Conservation (phyloP, 2,113 vertebrate species). For the Condylura cristata region DNA sequence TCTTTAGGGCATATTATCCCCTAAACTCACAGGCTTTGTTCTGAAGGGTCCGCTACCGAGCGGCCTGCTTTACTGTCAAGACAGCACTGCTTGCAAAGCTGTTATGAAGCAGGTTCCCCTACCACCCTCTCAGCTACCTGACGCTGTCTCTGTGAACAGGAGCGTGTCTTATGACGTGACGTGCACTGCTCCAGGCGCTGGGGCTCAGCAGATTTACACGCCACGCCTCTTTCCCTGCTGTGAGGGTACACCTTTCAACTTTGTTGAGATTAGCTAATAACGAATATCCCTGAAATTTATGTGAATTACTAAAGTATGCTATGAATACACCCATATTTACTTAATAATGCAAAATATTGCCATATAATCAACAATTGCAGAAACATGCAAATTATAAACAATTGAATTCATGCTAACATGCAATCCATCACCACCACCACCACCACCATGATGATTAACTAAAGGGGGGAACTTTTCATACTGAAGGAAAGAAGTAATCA, state of each 20-base stretch:
- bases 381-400: conserved; percentile 82
- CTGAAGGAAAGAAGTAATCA: conserved; percentile 85
- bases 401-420: conserved; percentile 85
- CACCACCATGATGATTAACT: conserved; percentile 74
- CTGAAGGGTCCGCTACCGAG: neutral
- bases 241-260: neutral
- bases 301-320: neutral
- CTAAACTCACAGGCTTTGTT: neutral
- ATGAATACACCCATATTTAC: neutral
- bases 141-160: no score
- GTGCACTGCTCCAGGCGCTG: neutral
- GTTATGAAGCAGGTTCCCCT: neutral
- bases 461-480: conserved; percentile 85
- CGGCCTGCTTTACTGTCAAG: conserved; percentile 27
- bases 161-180: no score
- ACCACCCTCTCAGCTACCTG: no score
- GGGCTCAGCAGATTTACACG: neutral
- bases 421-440: conserved; percentile 76
- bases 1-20: neutral
- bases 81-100: neutral
- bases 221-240: neutral
- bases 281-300: neutral
- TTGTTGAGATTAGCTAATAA: neutral
- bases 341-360: conserved; percentile 25
- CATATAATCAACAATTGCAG: conserved; percentile 45